Evolutionary conservation across 2,113 vertebrate genomes (phyloP), one percentile per base, ranked within the genome.

Genomic region (Gymnogyps californianus): DNA sequence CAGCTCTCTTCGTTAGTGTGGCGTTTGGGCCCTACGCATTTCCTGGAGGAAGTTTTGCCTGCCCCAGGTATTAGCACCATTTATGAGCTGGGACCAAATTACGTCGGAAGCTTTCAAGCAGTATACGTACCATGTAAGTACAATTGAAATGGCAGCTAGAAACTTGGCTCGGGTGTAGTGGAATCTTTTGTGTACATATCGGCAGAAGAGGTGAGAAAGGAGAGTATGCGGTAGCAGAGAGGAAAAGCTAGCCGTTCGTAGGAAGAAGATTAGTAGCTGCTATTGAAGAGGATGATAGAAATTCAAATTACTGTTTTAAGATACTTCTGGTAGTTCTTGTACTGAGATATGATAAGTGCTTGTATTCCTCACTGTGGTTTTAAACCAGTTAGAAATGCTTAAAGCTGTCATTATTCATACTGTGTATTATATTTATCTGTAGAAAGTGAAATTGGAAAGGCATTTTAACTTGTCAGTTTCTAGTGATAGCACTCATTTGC

Each of bases 1-100:
- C 99, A 99, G 96, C 95, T 99, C 29, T 99, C 99, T 9, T 98
- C 98, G 1, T 87, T 99, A 77, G 99, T 99, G 75, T 99, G 99
- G 99, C 99, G 99, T 8, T 97, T 99, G 78, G 99, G 99, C 20
- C 99, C 99, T 75, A 99, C 99, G 0, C 99, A 99, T 95, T 99
- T 99, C 97, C 97, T 99, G 96, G 99, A 99, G 98, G 99, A 99
- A 93, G 99, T 99, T 77, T 98, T 99, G 62, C 99, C 99, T 5
- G 98, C 98, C 79, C 89, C 98, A 12, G 99, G 98, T 34, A 96
- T 99, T 38, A 99, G 98, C 36, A 98, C 99, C 89, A 98, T 99
- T 93, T 99, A 98, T 36, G 99, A 99, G 81, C 98, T 99, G 76
- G 99, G 99, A 89, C 99, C 99, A 19, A 99, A 99, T 95, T 99